Evolutionary conservation across 2,888 invertebrate genomes (phyloP), one percentile per base, ranked within the genome.

Genomic region (Ceriagrion tenellum): DNA sequence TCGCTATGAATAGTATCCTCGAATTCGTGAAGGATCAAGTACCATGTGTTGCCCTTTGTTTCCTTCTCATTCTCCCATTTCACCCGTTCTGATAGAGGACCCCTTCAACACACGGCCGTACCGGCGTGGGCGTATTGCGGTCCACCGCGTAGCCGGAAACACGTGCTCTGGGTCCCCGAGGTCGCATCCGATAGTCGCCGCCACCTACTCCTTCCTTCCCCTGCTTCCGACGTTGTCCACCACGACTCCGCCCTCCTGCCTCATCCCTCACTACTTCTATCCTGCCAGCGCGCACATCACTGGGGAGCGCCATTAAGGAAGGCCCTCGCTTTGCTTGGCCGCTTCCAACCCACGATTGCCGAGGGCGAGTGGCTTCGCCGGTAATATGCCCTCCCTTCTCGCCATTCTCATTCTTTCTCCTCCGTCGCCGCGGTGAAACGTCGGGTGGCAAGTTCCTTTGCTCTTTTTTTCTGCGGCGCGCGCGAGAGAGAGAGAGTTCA

Each of bases 141-240:
- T 93, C 93, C 93, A 93, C 93, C 93, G 93, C 93, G 93, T 69
- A 35, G 69, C 93, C 63, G 93, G 93, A 93, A 93, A 93, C 93
- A 93, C 93, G 93, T 93, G 93, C 93, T 93, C 20, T 47, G 93
- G 13, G n/a, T 16, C 13, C 35, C 55, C 55, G 89, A 55, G 55
- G 55, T 55, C 89, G 55, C 55, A 47, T n/a, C 55, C 47, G 13
- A 89, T 55, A 26, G 89, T 55, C 55, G 23, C 63, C 91, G 10
- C 63, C 59, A 12, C 63, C 91, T 18, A 59, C 59, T 35, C 55
- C 56, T n/a, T 55, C 90, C 26, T 18, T 35, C 63, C 40, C 20
- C 35, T 40, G 81, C 69, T 69, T 69, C 93, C 93, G 69, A 47
- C 89, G 55, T 26, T n/a, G 69, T 35, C 30, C 81, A 81, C 16